Evolutionary conservation across 2,113 vertebrate genomes (phyloP).

Genomic region (Syngnathus floridae): DNA sequence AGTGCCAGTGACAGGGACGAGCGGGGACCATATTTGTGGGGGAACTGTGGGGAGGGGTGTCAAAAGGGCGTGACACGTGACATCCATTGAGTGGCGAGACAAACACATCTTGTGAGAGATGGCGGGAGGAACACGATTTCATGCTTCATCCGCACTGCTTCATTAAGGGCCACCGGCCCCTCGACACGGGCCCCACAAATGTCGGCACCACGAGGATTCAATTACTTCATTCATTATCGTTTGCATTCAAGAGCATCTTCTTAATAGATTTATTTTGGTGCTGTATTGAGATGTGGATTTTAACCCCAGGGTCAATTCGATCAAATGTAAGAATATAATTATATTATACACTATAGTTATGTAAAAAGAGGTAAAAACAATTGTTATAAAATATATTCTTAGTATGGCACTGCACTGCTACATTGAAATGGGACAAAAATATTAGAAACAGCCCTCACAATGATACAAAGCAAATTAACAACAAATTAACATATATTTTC

Average conservation of each 20-base stretch:
- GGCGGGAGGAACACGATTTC: constrained; percentile 50
- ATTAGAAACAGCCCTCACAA: not conserved
- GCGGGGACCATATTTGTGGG: constrained; percentile 62
- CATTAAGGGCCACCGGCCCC: constrained; percentile 20
- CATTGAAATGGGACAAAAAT: not conserved
- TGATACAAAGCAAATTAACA: not conserved
- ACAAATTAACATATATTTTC: not conserved
- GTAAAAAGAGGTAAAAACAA: no score
- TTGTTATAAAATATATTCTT: no score
- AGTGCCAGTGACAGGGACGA: constrained; percentile 74
- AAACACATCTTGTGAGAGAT: constrained; percentile 51
- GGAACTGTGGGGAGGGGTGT: constrained; percentile 35
- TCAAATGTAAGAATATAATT: no score
- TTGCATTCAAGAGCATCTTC: not conserved
- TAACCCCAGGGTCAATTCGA: not conserved
- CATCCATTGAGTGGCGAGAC: constrained; percentile 66
- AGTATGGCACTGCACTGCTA: not conserved
- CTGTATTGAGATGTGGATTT: not conserved
- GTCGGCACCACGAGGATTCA: not conserved
- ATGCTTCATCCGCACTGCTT: constrained; percentile 53
- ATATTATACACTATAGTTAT: no score
- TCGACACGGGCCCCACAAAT: not conserved
- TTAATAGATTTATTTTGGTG: not conserved
- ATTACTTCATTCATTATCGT: not conserved
- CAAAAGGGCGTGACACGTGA: constrained; percentile 63